phyloP scores from a whole-genome alignment of 2,113 vertebrate genomes.

The Amphiprion ocellaris region DNA sequence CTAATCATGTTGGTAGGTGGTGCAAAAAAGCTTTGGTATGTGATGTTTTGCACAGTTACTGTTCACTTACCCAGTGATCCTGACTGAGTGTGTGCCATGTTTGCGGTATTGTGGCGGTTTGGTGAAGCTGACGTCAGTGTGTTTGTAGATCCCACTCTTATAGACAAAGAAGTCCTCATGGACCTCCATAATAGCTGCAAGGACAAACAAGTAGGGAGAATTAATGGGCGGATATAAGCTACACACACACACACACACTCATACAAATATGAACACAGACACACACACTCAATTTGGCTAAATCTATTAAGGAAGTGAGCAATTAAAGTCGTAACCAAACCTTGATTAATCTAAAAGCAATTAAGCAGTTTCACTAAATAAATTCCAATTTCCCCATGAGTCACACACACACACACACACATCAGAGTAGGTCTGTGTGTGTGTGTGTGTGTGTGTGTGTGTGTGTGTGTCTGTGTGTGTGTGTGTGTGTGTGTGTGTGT shows the following conservation, averaged over 20 bases:
- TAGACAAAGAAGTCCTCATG: constrained; percentile 98
- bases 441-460: neutral
- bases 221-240: constrained; percentile 25
- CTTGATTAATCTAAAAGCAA: constrained; percentile 47
- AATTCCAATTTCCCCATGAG: constrained; percentile 27
- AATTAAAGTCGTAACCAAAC: constrained; percentile 35
- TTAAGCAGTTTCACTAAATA: constrained; percentile 43
- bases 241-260: constrained; percentile 20
- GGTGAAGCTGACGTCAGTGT: constrained; percentile 87
- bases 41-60: neutral
- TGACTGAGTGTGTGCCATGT: constrained; percentile 95
- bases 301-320: neutral
- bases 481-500: neutral
- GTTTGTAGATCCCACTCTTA: constrained; percentile 91
- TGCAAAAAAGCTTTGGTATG: neutral
- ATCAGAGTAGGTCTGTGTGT: neutral
- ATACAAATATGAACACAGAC: neutral
- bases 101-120: constrained; percentile 87
- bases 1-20: neutral
- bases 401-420: constrained; percentile 42
- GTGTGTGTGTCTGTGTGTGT: neutral
- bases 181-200: constrained; percentile 95
- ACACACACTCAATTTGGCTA: constrained; percentile 7
- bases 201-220: constrained; percentile 42
- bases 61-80: constrained; percentile 92